Base-by-base conservation (phyloP, 2,888 invertebrate species). In the Crocallis elinguaria region DNA sequence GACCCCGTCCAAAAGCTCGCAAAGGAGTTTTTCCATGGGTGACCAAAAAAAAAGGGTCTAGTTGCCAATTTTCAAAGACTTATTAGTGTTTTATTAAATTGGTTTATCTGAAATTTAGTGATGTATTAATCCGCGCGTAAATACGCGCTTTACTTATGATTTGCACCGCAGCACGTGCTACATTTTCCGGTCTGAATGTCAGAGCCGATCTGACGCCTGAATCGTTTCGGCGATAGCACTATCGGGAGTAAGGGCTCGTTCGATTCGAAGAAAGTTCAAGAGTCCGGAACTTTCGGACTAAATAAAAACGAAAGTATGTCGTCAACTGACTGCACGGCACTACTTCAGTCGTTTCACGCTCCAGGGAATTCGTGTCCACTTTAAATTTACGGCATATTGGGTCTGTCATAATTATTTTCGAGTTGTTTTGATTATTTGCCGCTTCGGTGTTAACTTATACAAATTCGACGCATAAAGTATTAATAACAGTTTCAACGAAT, bases 171-270 rank as follows among this genome's bases (percentile, higher is more conserved):
- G 25, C 16, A 35, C 46, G 66, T 41, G 49, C 66, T 49, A 68
- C 57, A 63, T 63, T 66, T 71, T 64, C 68, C 67, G 71, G 51
- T 64, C 71, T 64, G 59, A 66, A 68, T 72, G 72, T 62, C 69
- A 62, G 54, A 56, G 45, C 46, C 37, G 42, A 62, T 56, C 56
- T 62, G 67, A 67, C 67, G 45, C 52, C 58, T 58, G 63, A 55
- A 61, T 66, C 57, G 62, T 68, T 66, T 63, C 54, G 64, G 52
- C 49, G 52, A 51, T 54, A 52, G 38, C 38, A 29, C 51, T 41
- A 14, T 25, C 27, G 38, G 39, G 30, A 32, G 9, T 42, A 60
- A 64, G 65, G 65, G 62, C 60, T 53, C 27, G 36, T 29, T 49
- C 21, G 21, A 16, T 37, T 39, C 42, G 41, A 57, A 50, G 57